Evolutionary conservation across 2,113 vertebrate genomes (phyloP), one percentile per base, ranked within the genome.

Genomic region (Pantherophis guttatus): DNA sequence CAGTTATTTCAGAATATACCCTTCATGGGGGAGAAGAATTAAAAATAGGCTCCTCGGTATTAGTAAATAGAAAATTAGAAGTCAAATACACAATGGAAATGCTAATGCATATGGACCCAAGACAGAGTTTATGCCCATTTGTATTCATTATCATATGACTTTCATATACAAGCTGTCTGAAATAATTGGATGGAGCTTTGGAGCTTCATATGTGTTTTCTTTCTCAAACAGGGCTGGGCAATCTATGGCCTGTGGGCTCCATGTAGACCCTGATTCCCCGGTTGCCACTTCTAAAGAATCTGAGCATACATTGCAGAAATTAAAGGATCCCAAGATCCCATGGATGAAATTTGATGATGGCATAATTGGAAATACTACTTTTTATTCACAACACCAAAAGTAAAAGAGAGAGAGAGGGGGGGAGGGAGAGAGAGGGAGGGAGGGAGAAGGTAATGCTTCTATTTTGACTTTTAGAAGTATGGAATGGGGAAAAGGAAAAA

Each of bases 1-100:
- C 89, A 92, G 93, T 44, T 17, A 94, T 89, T 48, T 97, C 93
- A 95, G 93, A 70, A 88, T 93, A 75, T 96, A 95, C 91, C 55
- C 95, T 94, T 96, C 91, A 24, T 19, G 5, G 29, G 92, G 92
- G 5, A 96, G 95, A 96, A 94, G 89, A 59, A 21, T 89, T 81
- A 88, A 89, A 91, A 50, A 70, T 24, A 39, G 13, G 21, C 50
- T 19, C 52, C 0, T 50, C 0, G 58, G 39, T 53, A 89, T 91
- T 65, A 39, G 44, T 15, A 75, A 93, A 39, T 26, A 89, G 8
- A 4, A 2, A 93, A 89, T 2, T 11, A 92, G n/a, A 87, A 50
- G 1, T 52, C 0, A 54, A 87, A 55, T 0, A 91, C 50, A 19
- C 65, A 65, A 52, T 75, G 0, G 0, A 0, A 3, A 2, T 2